Base-by-base conservation (phyloP, 2,113 vertebrate species). In the Callopanchax toddi region DNA sequence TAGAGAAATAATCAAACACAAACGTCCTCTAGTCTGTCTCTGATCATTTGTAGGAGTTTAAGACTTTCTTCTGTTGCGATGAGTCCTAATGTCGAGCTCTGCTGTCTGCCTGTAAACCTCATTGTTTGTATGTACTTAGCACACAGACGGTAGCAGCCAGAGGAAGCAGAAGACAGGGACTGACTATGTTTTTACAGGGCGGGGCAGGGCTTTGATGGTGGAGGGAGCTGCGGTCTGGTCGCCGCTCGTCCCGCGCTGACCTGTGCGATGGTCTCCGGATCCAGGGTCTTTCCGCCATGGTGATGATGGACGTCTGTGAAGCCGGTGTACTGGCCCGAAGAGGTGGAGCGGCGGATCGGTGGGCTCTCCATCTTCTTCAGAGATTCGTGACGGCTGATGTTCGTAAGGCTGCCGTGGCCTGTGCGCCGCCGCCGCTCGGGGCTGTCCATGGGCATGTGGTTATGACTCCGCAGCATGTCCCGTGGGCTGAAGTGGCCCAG, bases 221-320 rank as follows among this genome's bases (percentile, higher is more conserved):
- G 82, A 82, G 78, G 87, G 87, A 87, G 85, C 85, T 85, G 86
- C 81, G 83, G 81, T 78, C 57, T 77, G 63, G 76, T 83, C 84
- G 87, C 82, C 81, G 83, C 89, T 90, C 83, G 85, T 90, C 90
- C 89, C 81, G 71, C 85, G 87, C 91, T 84, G 91, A 98, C 97
- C 97, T 99, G 97, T 94, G 97, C 96, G 88, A 99, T 99, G 69
- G 95, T 95, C 89, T 99, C 97, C 39, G 97, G 95, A 59, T 99
- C 97, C 90, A 99, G 90, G 3, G 95, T 91, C 84, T 98, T 99
- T 66, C 85, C 82, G 0, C 79, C 50, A 8, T 86, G 84, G 67
- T 82, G 76, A 51, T 73, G 79, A 56, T 82, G 85, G 39, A 39
- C 18, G 0, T 98, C 95, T 20, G 89, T 91, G 88, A 98, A 97